These are phyloP conservation scores for Eumaeus atala DNA, from an alignment of 1,140 invertebrate genomes.

Conservation along the genomic window DNA sequence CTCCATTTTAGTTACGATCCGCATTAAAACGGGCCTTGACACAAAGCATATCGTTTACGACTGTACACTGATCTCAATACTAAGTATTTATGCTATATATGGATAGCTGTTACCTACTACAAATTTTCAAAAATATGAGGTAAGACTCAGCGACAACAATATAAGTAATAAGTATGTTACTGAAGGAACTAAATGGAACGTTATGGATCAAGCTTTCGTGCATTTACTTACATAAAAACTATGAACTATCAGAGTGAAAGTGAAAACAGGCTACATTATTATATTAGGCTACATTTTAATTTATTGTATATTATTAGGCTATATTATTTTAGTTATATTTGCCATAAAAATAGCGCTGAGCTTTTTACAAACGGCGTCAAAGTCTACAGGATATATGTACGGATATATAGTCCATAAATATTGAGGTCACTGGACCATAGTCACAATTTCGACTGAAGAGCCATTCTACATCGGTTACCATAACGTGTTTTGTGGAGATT, in stretches of 20 bases:
- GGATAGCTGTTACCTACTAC: background rate
- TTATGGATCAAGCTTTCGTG: too few relatives aligned
- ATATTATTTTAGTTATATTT: too few relatives aligned
- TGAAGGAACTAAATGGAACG: background rate
- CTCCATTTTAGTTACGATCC: conserved; percentile 1
- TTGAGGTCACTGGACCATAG: background rate
- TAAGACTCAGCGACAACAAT: too few relatives aligned
- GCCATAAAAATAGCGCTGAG: too few relatives aligned
- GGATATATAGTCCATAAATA: background rate
- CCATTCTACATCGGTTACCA: background rate
- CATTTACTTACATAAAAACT: too few relatives aligned
- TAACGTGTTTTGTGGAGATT: conserved; percentile 3
- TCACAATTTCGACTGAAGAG: background rate
- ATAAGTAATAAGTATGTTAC: background rate
- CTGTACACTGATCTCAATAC: background rate
- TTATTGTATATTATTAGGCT: too few relatives aligned
- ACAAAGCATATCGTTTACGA: background rate
- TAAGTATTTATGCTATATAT: background rate
- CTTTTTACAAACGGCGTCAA: too few relatives aligned
- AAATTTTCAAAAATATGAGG: too few relatives aligned
- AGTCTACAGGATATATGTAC: too few relatives aligned
- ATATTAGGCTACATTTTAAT: too few relatives aligned
- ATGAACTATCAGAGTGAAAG: too few relatives aligned
- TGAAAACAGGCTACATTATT: too few relatives aligned
- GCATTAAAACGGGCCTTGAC: background rate